Evolutionary conservation across 2,797 vertebrate genomes (phyloP), one percentile per base, ranked within the genome.

Genomic region (Anguilla anguilla): DNA sequence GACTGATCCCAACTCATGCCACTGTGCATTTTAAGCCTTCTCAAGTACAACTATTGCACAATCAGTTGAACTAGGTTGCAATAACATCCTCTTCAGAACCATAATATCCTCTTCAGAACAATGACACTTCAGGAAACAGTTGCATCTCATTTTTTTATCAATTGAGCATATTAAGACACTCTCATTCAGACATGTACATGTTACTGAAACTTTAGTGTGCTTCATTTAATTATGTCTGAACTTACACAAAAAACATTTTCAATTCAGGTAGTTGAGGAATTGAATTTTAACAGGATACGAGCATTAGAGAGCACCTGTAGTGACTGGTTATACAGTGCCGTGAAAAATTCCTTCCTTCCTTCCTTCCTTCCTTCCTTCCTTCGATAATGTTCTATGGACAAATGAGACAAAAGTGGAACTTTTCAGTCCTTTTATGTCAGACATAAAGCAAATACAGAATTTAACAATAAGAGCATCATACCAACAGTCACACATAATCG

Each of bases 21-120:
- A 31, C 28, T 72, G 67, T 72, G 67, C 7, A 17, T 55, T n/a
- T 72, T 72, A 72, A 31, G 67, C 67, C 28, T 6, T 72, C n/a
- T 72, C 67, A 72, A 72, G 2, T 31, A 72, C 67, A 72, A n/a
- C 67, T 31, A 72, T 11, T 28, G 28, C 28, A 72, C 67, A 72
- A 72, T 28, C n/a, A 72, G 25, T 25, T 31, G 0, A 31, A 72
- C 28, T 31, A 31, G n/a, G 28, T 31, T 10, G 28, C 67, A 72
- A 28, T 72, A 53, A 53, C 51, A 53, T 53, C 11, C 51, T 53
- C 51, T 53, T 53, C 51, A 67, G 25, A 22, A n/a, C 25, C 6
- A 67, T 67, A n/a, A 69, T 72, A 72, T 72, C 28, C 67, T 72
- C 67, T 25, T 72, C 67, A 72, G 67, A 72, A 31, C 67, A 72